Percentiles rank a stretch among this genome's conserved stretches.
These are phyloP conservation scores for Anisognathus igniventris DNA, from an alignment of 2,797 vertebrate species.

Conservation along the genomic window DNA sequence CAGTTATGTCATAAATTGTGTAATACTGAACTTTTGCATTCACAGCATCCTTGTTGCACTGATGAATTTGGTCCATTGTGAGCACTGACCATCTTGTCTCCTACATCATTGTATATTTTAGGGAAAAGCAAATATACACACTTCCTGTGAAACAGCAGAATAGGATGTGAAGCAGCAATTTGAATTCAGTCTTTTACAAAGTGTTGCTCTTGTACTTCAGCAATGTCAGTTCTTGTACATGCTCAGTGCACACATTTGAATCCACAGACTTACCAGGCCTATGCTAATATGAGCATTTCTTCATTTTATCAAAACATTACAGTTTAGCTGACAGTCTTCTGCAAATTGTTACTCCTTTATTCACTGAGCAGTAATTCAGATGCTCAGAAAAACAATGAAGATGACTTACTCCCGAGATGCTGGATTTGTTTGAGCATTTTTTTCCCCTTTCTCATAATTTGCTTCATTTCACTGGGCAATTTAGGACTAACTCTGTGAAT, in stretches of 20 bases:
- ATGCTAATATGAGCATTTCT: neutral
- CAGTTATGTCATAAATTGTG: neutral
- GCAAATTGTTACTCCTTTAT: neutral
- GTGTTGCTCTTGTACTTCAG: neutral
- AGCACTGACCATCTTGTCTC: neutral
- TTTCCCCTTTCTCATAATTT: neutral
- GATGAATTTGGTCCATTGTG: neutral
- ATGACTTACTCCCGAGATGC: neutral
- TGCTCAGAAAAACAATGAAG: neutral
- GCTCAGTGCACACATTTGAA: neutral
- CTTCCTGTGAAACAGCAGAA: neutral
- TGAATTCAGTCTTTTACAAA: neutral
- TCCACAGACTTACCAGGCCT: neutral
- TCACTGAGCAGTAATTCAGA: neutral
- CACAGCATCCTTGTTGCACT: neutral
- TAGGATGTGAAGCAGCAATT: accelerated
- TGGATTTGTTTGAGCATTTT: neutral
- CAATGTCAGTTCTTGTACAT: neutral
- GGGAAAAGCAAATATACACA: neutral
- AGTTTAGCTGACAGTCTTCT: neutral
- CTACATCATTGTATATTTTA: neutral
- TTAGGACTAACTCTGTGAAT: neutral
- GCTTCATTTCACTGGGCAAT: neutral
- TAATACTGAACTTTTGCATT: neutral
- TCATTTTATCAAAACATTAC: neutral